Conservation (phyloP, 2,113 vertebrate species). For the Triplophysa siluroides region DNA sequence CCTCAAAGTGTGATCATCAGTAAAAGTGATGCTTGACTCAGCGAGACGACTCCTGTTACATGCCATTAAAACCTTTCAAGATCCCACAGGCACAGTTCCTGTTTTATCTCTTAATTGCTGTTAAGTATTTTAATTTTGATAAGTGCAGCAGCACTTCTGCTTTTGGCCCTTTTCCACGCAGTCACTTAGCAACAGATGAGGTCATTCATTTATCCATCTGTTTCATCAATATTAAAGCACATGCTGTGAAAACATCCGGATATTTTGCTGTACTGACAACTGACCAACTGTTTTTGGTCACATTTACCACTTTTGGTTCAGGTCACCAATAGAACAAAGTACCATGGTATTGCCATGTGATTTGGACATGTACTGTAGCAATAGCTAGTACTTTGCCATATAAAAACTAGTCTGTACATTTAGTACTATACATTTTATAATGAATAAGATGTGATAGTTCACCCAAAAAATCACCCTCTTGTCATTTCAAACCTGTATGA, state of each 20-base stretch:
- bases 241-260: background rate
- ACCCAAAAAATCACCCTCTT: too few relatives aligned
- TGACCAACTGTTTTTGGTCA: too few relatives aligned
- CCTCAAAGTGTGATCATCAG: background rate
- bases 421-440: too few relatives aligned
- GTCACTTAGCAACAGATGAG: background rate
- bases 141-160: background rate
- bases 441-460: too few relatives aligned
- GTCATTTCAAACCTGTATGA: too few relatives aligned
- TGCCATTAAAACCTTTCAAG: background rate
- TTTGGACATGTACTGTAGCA: too few relatives aligned
- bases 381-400: background rate
- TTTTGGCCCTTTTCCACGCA: slow-evolving; percentile 14
- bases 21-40: background rate
- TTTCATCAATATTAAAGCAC: background rate
- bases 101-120: background rate
- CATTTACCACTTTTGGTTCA: background rate
- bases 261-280: background rate
- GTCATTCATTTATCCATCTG: background rate
- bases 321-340: background rate
- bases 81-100: background rate
- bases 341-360: background rate
- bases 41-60: background rate
- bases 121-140: background rate
- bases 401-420: background rate